A percentile compares a stretch with the other conserved stretches of the same genome.
These are phyloP conservation scores for Yasuhikotakia modesta DNA, from an alignment of 2,797 vertebrate species.

Conservation along the genomic window DNA sequence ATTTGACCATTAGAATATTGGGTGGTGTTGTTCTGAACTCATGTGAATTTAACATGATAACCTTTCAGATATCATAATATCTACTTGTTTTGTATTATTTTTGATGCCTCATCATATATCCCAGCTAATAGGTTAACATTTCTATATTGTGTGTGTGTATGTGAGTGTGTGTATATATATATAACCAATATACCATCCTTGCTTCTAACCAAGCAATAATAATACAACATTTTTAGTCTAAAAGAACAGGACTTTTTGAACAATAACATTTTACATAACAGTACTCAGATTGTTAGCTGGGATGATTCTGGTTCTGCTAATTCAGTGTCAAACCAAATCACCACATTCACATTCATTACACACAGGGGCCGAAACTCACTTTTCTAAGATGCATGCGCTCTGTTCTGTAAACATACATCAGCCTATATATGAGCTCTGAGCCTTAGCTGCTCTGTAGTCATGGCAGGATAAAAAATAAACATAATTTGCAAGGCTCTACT, in stretches of 20 bases:
- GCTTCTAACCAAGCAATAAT: no score
- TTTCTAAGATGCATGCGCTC: neutral
- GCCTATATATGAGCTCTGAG: neutral
- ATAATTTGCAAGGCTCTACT: conserved; percentile 24
- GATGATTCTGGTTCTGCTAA: conserved; percentile 5
- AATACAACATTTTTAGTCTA: no score
- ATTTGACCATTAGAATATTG: conserved; percentile 12
- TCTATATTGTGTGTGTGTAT: no score
- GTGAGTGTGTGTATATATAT: no score
- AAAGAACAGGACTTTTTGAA: no score
- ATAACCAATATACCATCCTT: no score
- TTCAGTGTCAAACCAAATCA: neutral
- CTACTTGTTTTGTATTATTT: no score
- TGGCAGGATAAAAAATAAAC: conserved; percentile 28
- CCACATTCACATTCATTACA: conserved; percentile 13
- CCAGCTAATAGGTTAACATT: no score
- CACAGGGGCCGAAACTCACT: neutral
- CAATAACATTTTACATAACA: no score
- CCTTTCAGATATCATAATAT: neutral
- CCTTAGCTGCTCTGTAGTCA: conserved; percentile 14
- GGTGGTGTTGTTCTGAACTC: conserved; percentile 52
- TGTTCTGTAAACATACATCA: neutral
- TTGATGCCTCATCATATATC: no score
- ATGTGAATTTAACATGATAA: conserved; percentile 24
- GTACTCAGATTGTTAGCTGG: no score